Base-by-base conservation (phyloP, 2,888 invertebrate species). In the Pseudococcus jackbeardsleyi region DNA sequence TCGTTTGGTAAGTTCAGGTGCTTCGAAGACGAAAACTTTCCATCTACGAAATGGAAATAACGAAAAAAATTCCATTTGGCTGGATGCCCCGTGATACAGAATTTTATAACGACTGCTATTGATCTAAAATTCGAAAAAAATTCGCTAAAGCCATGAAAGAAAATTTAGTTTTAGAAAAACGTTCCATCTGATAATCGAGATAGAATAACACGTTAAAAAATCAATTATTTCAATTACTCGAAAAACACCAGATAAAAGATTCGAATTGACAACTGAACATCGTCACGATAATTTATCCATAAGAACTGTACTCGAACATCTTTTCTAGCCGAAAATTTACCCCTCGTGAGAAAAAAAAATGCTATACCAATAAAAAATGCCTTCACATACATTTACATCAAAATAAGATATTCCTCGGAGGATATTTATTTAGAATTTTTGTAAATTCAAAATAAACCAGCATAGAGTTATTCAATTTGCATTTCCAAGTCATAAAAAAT, bases 401-500 rank as follows among this genome's bases (percentile, higher is more conserved):
- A 22, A 26, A 68, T 22, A 68, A 68, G 22, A 22, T 68, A 5
- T 26, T 54, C 54, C 17, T 54, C 15, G 15, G 59, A n/a, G 59
- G 19, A 59, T 59, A 59, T 59, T 59, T 59, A n/a, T 59, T 59
- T 17, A 15, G 54, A 17, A 54, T 17, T 59, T 19, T 59, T 59
- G 59, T 19, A 59, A 59, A 59, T 59, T 59, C 9, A 19, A 19
- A n/a, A 59, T 59, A 59, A 59, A 33, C 26, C 26, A 33, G 26
- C 26, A 26, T 33, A 12, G 17, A 72, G 72, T 72, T 33, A 11
- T 7, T 33, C 15, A 72, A 72, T 72, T 72, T 72, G n/a, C 33
- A 72, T 72, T 72, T 12, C 7, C 3, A 72, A 39, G 39, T 72
- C 72, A 17, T 79, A 42, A 42, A 79, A 79, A 79, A 79, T 79